Conservation (phyloP, 2,797 vertebrate genomes). For the Kryptopterus vitreolus region DNA sequence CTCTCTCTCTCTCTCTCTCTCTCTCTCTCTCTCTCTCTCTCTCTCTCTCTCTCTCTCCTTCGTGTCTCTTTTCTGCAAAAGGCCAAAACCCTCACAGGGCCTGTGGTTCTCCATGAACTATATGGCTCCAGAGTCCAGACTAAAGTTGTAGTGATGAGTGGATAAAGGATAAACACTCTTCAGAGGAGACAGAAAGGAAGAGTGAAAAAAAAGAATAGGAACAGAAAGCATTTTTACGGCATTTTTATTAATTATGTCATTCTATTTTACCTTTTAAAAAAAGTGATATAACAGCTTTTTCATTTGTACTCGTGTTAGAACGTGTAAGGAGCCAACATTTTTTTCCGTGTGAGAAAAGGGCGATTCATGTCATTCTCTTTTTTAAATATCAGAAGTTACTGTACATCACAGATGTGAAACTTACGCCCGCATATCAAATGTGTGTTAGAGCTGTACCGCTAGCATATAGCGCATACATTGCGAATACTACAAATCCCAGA, state of each 20-base stretch:
- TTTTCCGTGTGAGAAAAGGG: neutral
- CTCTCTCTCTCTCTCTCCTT: no score
- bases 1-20: neutral
- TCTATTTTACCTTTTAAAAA: neutral
- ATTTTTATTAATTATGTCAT: neutral
- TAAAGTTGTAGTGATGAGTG: slow-evolving; percentile 42
- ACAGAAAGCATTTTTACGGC: slow-evolving; percentile 1
- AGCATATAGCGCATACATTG: no score
- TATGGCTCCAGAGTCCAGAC: slow-evolving; percentile 35
- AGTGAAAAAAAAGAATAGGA: neutral
- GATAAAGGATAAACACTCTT: slow-evolving; percentile 2
- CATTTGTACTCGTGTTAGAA: neutral
- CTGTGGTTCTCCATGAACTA: slow-evolving; percentile 45
- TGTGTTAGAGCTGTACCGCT: no score
- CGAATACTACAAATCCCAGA: no score
- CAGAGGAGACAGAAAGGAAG: neutral
- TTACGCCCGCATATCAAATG: no score
- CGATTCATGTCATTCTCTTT: neutral
- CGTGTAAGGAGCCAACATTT: neutral
- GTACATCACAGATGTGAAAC: no score
- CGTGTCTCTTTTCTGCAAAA: neutral
- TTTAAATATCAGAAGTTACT: neutral
- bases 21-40: no score
- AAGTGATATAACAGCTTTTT: no score
- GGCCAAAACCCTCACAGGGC: neutral